A percentile compares a stretch with the other conserved stretches of the same genome.
Evolutionary conservation across 2,797 vertebrate species (phyloP).

Genomic region (Acanthis flammea): DNA sequence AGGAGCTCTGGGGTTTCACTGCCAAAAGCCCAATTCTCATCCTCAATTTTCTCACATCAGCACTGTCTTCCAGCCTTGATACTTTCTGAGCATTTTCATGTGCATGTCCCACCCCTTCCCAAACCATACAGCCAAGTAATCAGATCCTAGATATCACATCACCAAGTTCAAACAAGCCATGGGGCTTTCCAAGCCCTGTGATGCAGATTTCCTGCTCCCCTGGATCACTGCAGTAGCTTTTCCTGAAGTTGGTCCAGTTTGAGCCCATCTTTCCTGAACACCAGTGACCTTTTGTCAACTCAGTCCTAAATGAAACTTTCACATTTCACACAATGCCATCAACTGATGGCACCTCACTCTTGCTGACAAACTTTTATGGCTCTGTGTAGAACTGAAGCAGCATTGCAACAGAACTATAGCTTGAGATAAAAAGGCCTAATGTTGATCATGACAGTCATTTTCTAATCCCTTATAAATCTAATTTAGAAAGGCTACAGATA

Average conservation of each 20-base stretch:
- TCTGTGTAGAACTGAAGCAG: background rate
- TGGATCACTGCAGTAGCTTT: background rate
- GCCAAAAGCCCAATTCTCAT: background rate
- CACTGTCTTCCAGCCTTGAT: background rate
- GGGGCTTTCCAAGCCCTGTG: background rate
- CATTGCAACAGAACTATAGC: background rate
- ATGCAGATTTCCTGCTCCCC: background rate
- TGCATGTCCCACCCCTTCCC: background rate
- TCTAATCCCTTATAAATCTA: background rate
- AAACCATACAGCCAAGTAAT: fast-evolving
- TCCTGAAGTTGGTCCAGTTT: background rate
- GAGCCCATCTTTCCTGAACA: background rate
- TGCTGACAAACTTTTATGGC: background rate
- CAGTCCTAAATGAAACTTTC: background rate
- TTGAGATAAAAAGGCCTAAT: background rate
- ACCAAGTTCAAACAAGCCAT: background rate
- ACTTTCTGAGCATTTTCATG: fast-evolving
- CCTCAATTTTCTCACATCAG: background rate
- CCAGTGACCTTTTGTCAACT: fast-evolving
- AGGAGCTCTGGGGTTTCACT: background rate
- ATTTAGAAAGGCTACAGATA: background rate
- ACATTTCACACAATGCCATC: background rate
- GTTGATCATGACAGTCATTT: background rate
- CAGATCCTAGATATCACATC: background rate
- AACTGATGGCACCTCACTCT: background rate